Percentiles rank a stretch among this genome's conserved stretches.
Conservation (phyloP, 2,113 vertebrate species). For the Daboia siamensis region DNA sequence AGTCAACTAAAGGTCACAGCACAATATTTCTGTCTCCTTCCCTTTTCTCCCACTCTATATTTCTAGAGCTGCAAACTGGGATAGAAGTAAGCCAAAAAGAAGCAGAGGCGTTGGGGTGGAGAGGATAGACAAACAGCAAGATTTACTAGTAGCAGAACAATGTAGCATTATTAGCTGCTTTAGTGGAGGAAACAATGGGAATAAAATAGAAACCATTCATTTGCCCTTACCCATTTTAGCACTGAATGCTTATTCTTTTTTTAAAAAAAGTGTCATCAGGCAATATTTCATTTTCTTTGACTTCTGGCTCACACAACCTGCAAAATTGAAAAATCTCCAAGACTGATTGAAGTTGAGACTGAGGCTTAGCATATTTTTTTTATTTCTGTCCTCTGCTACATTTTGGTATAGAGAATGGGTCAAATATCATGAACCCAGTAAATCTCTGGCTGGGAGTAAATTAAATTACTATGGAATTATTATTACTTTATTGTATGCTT, state of each 20-base stretch:
- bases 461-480: not conserved
- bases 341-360: not conserved
- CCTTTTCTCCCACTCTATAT: constrained; percentile 27
- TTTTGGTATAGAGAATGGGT: not conserved
- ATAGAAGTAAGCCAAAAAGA: constrained; percentile 63
- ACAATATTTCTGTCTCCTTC: constrained; percentile 57
- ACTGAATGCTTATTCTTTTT: not conserved
- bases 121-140: constrained; percentile 49
- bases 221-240: constrained; percentile 15
- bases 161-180: constrained; percentile 48
- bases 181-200: constrained; percentile 29
- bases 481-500: not conserved
- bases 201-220: constrained; percentile 6
- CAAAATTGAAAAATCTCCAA: not conserved
- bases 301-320: not conserved
- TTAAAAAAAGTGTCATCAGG: constrained; percentile 24
- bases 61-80: constrained; percentile 64
- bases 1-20: constrained; percentile 73
- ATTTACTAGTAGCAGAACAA: constrained; percentile 53
- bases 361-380: not conserved
- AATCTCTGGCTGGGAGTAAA: not conserved
- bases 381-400: not conserved
- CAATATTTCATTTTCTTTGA: constrained; percentile 9
- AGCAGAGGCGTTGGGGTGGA: constrained; percentile 34
- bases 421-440: not conserved